Conservation (phyloP, 2,797 vertebrate species). For the Labroides dimidiatus region DNA sequence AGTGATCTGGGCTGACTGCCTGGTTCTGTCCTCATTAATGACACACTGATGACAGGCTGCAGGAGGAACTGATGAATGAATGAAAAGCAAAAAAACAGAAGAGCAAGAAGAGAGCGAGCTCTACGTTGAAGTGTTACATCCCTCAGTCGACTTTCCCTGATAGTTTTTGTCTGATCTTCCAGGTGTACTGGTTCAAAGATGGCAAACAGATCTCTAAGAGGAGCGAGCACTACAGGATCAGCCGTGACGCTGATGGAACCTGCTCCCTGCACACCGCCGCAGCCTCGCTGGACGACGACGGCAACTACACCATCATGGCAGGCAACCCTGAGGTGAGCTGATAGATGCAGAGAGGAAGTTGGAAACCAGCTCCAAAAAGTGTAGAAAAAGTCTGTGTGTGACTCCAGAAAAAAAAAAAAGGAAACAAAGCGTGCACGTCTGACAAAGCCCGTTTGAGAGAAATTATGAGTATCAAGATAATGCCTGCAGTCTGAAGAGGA, state of each 20-base stretch:
- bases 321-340: constrained; percentile 91
- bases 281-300: constrained; percentile 96
- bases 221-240: constrained; percentile 95
- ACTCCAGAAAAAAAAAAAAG: background rate
- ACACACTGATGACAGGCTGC: constrained; percentile 66
- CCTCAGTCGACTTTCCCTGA: background rate
- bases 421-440: background rate
- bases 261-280: constrained; percentile 90
- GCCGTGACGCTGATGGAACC: constrained; percentile 91
- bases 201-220: constrained; percentile 98
- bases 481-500: constrained; percentile 50
- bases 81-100: constrained; percentile 18
- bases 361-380: background rate
- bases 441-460: constrained; percentile 33
- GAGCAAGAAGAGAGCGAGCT: background rate
- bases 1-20: constrained; percentile 11
- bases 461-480: constrained; percentile 53
- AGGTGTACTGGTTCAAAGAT: constrained; percentile 99
- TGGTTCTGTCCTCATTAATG: constrained; percentile 51
- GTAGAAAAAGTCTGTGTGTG: background rate
- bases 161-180: constrained; percentile 6
- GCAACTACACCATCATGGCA: constrained; percentile 98
- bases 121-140: too few species aligned
- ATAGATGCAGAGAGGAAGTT: background rate
- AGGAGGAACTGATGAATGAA: constrained; percentile 14